These are phyloP conservation scores for Myzus persicae DNA, from an alignment of 1,140 invertebrate genomes.

Conservation along the genomic window DNA sequence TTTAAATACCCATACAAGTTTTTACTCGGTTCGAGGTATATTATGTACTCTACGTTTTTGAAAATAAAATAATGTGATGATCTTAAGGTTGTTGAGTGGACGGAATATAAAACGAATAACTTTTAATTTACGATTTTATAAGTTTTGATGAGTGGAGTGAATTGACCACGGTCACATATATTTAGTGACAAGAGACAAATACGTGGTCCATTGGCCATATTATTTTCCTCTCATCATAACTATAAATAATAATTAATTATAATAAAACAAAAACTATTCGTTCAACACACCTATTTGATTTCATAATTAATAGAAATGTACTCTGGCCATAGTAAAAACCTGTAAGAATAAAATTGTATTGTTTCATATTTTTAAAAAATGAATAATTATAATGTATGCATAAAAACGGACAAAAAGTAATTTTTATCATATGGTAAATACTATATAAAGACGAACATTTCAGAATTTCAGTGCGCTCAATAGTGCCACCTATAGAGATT, in stretches of 20 bases:
- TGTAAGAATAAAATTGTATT: too few species aligned
- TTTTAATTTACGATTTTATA: not conserved
- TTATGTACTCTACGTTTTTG: not conserved
- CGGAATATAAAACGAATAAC: not conserved
- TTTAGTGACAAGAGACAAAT: too few species aligned
- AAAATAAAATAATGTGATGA: not conserved
- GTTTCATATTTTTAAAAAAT: too few species aligned
- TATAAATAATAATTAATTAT: not conserved
- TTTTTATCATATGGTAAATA: too few species aligned
- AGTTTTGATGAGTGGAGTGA: not conserved
- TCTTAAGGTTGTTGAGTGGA: not conserved
- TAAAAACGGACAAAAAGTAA: too few species aligned
- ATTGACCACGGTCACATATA: not conserved
- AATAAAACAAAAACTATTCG: not conserved
- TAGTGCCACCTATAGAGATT: not conserved
- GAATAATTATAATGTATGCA: too few species aligned
- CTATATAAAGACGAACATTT: too few species aligned
- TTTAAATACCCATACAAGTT: not conserved
- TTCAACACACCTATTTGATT: not conserved
- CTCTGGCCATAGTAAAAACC: too few species aligned
- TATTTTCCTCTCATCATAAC: not conserved
- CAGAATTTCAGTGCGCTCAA: not conserved
- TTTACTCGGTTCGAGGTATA: not conserved
- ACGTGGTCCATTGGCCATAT: too few species aligned
- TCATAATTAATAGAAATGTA: not conserved